phyloP scores from a whole-genome alignment of 2,888 invertebrate species.

The Lagria hirta region DNA sequence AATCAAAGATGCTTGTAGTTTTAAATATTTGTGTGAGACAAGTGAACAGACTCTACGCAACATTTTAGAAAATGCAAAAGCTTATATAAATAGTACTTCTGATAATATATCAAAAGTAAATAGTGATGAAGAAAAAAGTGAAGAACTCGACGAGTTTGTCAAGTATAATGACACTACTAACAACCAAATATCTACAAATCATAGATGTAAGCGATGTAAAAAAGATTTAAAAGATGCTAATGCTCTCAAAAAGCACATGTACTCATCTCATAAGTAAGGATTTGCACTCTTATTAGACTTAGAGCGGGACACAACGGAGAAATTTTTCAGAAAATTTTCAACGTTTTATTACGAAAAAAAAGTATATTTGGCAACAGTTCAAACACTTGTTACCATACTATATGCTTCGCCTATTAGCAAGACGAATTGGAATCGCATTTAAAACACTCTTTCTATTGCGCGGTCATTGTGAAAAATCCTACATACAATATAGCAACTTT shows the following conservation, averaged over 20 bases:
- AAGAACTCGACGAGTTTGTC: slow-evolving; percentile 1
- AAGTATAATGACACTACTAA: background rate
- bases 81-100: background rate
- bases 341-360: too few species aligned
- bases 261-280: too few species aligned
- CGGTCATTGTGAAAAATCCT: too few species aligned
- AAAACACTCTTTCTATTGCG: too few species aligned
- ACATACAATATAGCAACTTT: too few species aligned
- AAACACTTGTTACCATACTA: too few species aligned
- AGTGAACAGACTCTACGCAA: slow-evolving; percentile 29
- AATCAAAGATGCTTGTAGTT: slow-evolving; percentile 33
- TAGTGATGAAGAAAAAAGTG: slow-evolving; percentile 1
- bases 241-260: background rate
- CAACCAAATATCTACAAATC: background rate
- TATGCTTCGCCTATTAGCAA: too few species aligned
- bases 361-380: too few species aligned
- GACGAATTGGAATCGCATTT: too few species aligned
- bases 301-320: too few species aligned
- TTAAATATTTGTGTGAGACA: slow-evolving; percentile 37
- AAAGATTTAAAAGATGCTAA: background rate
- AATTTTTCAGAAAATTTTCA: too few species aligned
- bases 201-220: slow-evolving; percentile 1
- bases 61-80: slow-evolving; percentile 1
- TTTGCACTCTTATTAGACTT: too few species aligned
- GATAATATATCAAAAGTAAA: background rate